These are phyloP conservation scores for Prosopocoilus inquinatus DNA, from an alignment of 2,888 invertebrate species.

Conservation along the genomic window DNA sequence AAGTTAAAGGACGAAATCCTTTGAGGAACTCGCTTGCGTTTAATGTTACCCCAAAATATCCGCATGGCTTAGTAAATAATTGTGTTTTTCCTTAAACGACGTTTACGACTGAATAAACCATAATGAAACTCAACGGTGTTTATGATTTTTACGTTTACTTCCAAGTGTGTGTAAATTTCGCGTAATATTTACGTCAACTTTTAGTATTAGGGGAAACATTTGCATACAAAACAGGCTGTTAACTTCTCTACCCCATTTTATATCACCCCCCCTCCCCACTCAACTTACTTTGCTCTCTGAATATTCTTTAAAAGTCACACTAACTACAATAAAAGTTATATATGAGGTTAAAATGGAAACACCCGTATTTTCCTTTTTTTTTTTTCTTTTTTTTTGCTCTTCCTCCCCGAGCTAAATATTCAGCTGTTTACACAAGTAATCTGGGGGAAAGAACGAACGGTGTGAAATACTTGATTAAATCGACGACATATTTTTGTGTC, in stretches of 20 bases:
- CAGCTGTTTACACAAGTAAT: too few relatives aligned
- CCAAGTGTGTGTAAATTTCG: slow-evolving; percentile 3
- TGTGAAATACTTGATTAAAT: too few relatives aligned
- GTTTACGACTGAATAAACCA: too few relatives aligned
- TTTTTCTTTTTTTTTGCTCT: too few relatives aligned
- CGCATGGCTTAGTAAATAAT: too few relatives aligned
- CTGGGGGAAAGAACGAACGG: too few relatives aligned
- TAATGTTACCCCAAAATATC: too few relatives aligned
- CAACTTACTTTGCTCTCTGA: not conserved
- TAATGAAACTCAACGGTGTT: not conserved
- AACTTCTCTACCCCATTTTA: not conserved
- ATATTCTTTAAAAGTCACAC: not conserved
- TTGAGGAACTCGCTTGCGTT: too few relatives aligned
- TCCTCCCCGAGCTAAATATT: too few relatives aligned
- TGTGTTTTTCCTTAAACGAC: too few relatives aligned
- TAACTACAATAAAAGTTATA: not conserved
- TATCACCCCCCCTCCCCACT: not conserved
- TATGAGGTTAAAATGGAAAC: not conserved
- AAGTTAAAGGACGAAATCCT: too few relatives aligned
- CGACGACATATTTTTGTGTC: too few relatives aligned
- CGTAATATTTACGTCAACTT: slow-evolving; percentile 11
- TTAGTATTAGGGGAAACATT: slow-evolving; percentile 4
- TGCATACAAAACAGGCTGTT: slow-evolving; percentile 6
- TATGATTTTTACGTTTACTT: slow-evolving; percentile 1
- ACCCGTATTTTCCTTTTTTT: not conserved